A percentile compares a stretch with the other conserved stretches of the same genome.
phyloP scores from a whole-genome alignment of 2,113 vertebrate genomes.

The Holacanthus passer region DNA sequence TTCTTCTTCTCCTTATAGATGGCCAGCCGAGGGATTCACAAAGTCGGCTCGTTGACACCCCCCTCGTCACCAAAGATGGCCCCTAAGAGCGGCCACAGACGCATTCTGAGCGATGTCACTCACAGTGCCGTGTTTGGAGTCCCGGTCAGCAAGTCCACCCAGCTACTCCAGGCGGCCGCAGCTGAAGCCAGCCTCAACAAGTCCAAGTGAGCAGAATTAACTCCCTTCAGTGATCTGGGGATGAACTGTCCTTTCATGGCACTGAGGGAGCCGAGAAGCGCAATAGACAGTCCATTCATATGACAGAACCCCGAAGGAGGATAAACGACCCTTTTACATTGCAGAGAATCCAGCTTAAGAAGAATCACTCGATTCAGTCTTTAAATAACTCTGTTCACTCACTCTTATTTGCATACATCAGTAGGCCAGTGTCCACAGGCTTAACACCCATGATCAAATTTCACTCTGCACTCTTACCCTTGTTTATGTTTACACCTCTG shows the following conservation, averaged over 20 bases:
- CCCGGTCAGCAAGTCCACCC: slow-evolving; percentile 97
- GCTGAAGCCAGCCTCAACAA: slow-evolving; percentile 98
- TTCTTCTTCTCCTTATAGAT: slow-evolving; percentile 40
- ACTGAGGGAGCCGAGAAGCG: slow-evolving; percentile 31
- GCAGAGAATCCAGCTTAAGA: slow-evolving; percentile 28
- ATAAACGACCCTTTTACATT: slow-evolving; percentile 62
- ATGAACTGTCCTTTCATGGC: slow-evolving; percentile 71
- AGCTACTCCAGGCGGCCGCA: slow-evolving; percentile 95
- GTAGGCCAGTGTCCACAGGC: slow-evolving; percentile 18
- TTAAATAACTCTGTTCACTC: slow-evolving; percentile 53
- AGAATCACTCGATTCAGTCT: slow-evolving; percentile 51
- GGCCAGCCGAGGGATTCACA: slow-evolving; percentile 79
- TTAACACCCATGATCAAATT: slow-evolving; percentile 1
- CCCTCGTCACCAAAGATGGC: slow-evolving; percentile 95
- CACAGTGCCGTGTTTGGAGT: slow-evolving; percentile 97
- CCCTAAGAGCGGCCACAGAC: slow-evolving; percentile 92
- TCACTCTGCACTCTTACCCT: slow-evolving; percentile 3
- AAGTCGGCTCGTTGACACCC: slow-evolving; percentile 93
- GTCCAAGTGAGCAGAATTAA: slow-evolving; percentile 90
- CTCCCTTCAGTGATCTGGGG: slow-evolving; percentile 50
- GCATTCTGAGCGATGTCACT: slow-evolving; percentile 97
- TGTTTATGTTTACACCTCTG: slow-evolving; percentile 34
- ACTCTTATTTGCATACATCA: slow-evolving; percentile 45
- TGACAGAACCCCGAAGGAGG: slow-evolving; percentile 37
- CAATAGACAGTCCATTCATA: slow-evolving; percentile 71